A percentile compares a stretch with the other conserved stretches of the same genome.
These are phyloP conservation scores for Pandemis cinnamomeana DNA, from an alignment of 2,888 invertebrate genomes.

Conservation along the genomic window DNA sequence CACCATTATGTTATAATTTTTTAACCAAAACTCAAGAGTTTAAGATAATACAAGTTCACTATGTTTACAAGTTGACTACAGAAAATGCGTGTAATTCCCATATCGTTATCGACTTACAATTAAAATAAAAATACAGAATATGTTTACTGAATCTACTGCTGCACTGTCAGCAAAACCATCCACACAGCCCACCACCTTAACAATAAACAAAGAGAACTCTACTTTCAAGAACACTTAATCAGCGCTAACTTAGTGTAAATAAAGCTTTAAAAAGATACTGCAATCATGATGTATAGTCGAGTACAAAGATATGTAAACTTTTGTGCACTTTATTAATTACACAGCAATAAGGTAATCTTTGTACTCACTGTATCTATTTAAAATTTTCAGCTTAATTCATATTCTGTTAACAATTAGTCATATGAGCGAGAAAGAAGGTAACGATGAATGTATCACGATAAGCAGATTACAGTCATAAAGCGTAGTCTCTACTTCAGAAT, in stretches of 20 bases:
- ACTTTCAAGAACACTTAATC: constrained; percentile 34
- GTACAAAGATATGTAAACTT: too few relatives aligned
- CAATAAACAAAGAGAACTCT: constrained; percentile 28
- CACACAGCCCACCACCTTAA: neutral
- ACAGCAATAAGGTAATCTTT: too few relatives aligned
- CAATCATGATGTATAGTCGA: neutral
- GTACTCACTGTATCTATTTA: too few relatives aligned
- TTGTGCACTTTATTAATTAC: too few relatives aligned
- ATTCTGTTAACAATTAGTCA: neutral
- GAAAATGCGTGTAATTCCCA: neutral
- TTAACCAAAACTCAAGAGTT: neutral
- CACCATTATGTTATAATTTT: neutral
- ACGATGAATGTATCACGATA: neutral
- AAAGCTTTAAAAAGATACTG: neutral
- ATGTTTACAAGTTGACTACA: too few relatives aligned
- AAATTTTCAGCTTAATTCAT: neutral
- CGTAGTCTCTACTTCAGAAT: constrained; percentile 9
- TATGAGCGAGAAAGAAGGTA: too few relatives aligned
- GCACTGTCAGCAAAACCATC: constrained; percentile 3
- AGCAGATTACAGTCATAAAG: neutral
- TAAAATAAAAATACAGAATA: neutral
- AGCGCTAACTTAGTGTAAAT: constrained; percentile 11
- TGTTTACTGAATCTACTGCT: neutral
- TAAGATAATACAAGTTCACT: neutral
- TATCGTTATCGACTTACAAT: neutral